Conservation (phyloP, 2,113 vertebrate species). For the Benitochromis conjunctus region DNA sequence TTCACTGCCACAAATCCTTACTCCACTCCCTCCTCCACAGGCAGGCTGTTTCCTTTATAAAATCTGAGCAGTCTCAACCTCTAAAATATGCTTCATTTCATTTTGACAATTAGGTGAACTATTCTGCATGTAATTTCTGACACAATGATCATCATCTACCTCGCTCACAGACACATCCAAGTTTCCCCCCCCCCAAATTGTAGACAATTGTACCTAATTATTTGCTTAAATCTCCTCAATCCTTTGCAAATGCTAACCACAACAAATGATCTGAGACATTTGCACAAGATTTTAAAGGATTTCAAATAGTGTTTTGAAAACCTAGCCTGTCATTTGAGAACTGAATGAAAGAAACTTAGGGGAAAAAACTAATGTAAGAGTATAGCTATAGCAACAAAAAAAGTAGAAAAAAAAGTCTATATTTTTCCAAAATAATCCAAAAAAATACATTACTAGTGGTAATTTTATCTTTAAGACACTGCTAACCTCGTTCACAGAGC, state of each 20-base stretch:
- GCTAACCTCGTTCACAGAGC: not conserved
- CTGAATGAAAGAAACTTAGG: not conserved
- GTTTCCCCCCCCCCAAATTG: not conserved
- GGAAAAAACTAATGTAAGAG: accelerated
- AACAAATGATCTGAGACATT: not conserved
- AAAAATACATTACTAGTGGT: not conserved
- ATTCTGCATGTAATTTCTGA: not conserved
- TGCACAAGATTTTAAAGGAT: not conserved
- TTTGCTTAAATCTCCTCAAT: not conserved
- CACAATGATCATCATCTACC: not conserved
- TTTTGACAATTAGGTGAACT: not conserved
- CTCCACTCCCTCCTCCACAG: not conserved
- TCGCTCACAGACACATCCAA: not conserved
- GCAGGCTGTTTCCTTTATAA: not conserved
- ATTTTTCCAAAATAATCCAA: not conserved
- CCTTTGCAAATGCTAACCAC: not conserved
- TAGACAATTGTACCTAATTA: not conserved
- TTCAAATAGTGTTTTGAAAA: not conserved
- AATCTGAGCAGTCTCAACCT: not conserved
- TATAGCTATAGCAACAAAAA: not conserved
- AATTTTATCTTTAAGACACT: not conserved
- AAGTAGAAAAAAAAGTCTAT: not conserved
- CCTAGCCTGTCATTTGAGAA: not conserved
- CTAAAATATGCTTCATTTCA: not conserved
- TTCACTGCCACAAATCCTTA: not conserved